phyloP scores from a whole-genome alignment of 2,888 invertebrate species.

The Caprella mutica region DNA sequence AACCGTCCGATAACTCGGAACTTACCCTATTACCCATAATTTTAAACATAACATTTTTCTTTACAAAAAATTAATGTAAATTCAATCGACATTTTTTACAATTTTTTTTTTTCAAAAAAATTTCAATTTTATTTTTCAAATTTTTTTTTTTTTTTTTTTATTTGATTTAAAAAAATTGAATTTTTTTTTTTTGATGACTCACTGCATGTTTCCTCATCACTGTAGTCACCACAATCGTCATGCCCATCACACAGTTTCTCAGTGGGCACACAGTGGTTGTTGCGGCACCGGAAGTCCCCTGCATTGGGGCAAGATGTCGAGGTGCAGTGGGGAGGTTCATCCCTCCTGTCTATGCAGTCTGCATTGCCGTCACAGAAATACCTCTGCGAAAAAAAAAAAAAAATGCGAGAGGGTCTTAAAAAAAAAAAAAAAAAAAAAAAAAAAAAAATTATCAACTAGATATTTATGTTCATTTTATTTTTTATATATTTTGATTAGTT shows the following conservation, averaged over 20 bases:
- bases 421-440: not conserved
- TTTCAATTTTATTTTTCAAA: no score
- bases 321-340: slow-evolving; percentile 37
- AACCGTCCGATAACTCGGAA: no score
- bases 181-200: no score
- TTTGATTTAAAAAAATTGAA: no score
- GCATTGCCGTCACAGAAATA: slow-evolving; percentile 55
- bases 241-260: slow-evolving; percentile 23
- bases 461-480: no score
- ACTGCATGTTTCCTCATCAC: slow-evolving; percentile 31
- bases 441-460: not conserved
- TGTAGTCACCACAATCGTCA: slow-evolving; percentile 26
- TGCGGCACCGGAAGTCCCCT: slow-evolving; percentile 22
- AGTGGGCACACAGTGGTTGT: slow-evolving; percentile 16
- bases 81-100: no score
- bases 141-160: no score
- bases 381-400: slow-evolving; percentile 39
- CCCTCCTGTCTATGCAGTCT: slow-evolving; percentile 61
- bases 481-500: no score
- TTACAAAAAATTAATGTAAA: no score
- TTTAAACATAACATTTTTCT: no score
- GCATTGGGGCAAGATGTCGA: slow-evolving; percentile 17
- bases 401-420: not conserved
- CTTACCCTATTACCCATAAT: no score
- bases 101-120: no score